phyloP scores from a whole-genome alignment of 2,113 vertebrate species.

The Antigone vipio region DNA sequence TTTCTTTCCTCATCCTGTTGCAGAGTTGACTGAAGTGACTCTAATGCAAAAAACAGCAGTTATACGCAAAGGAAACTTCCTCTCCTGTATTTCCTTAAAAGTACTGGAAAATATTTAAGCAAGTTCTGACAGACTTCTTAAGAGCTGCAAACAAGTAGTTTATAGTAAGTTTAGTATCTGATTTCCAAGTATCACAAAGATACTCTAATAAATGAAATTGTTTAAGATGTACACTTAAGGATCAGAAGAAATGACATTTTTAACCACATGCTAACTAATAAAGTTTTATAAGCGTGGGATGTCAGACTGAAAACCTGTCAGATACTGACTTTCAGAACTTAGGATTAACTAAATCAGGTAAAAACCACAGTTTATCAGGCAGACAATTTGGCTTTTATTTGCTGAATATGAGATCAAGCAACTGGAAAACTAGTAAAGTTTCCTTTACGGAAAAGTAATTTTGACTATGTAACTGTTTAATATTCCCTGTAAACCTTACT shows the following conservation, averaged over 20 bases:
- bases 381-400: not conserved
- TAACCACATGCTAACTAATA: not conserved
- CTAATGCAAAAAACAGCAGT: slow-evolving; percentile 69
- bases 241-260: not conserved
- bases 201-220: not conserved
- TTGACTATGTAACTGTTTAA: not conserved
- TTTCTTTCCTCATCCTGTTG: slow-evolving; percentile 87
- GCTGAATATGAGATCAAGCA: not conserved
- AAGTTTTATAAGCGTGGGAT: not conserved
- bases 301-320: not conserved
- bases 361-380: not conserved
- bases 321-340: not conserved
- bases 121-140: not conserved
- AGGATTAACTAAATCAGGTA: not conserved
- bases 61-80: not conserved
- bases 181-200: not conserved
- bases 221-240: not conserved
- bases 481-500: not conserved
- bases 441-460: not conserved
- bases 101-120: not conserved
- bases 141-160: not conserved
- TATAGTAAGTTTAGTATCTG: not conserved
- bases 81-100: not conserved
- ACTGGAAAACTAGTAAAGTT: not conserved
- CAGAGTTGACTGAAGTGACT: slow-evolving; percentile 81